Base-by-base conservation (phyloP, 2,113 vertebrate genomes). In the Notothenia rossii region DNA sequence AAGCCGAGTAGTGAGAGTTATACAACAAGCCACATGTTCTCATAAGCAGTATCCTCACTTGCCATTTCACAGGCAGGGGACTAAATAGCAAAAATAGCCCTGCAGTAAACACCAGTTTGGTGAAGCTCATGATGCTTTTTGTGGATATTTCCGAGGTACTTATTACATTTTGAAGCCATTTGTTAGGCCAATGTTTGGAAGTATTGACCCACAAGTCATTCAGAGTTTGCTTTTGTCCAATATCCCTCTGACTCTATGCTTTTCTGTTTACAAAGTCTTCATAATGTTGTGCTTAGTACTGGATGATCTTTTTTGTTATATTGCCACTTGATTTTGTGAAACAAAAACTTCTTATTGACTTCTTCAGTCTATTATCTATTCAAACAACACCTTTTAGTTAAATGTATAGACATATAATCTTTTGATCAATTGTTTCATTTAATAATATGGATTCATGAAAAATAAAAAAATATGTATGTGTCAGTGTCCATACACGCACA, bases 11-110 rank as follows among this genome's bases (percentile, higher is more conserved):
- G 51, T 12, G 10, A 68, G 25, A 43, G 60, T 74, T 50, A 13
- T 7, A 22, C 49, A 77, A 69, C 54, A 29, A 77, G 36, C 48
- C 0, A 10, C 29, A 25, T 45, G 53, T 50, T 65, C 58, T 68
- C 46, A 63, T 49, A 54, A 40, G 70, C 62, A 18, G 12, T 48
- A 25, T 56, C 58, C 29, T 68, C 46, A 22, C 46, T 70, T 65
- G 51, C 11, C 43, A 54, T 48, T 50, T 72, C 10, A 62, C 18
- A 20, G 50, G 46, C 17, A 60, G 11, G 46, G 17, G 46, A 60
- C 48, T 33, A 20, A 67, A 86, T 10, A 53, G 7, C 3, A 29
- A 69, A 46, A 81, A 48, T 18, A 22, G 2, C 11, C 2, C 5
- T 20, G 22, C 56, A 50, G 20, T 40, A 17, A 59, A 13, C 14